Conservation (phyloP, 2,113 vertebrate species). For the Xenopus laevis region DNA sequence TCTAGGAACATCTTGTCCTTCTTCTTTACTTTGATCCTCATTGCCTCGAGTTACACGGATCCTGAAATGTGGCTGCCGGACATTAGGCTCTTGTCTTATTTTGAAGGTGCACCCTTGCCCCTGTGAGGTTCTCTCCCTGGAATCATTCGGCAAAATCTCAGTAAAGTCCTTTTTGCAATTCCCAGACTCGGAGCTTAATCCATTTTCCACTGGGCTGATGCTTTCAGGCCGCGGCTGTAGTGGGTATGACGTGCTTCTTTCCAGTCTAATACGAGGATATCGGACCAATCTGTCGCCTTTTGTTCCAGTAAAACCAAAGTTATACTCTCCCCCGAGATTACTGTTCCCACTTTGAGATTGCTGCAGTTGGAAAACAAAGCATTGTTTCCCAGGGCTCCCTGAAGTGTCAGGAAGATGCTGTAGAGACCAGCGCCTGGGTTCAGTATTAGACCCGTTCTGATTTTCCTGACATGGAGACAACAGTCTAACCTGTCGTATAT, state of each 20-base stretch:
- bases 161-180: constrained; percentile 51
- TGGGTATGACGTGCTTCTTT: constrained; percentile 79
- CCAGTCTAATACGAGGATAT: constrained; percentile 81
- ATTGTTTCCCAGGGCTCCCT: constrained; percentile 69
- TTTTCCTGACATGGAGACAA: constrained; percentile 45
- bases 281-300: constrained; percentile 69
- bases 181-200: constrained; percentile 1
- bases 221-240: constrained; percentile 60
- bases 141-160: constrained; percentile 55
- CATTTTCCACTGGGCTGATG: constrained; percentile 36
- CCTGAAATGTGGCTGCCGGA: constrained; percentile 84
- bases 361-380: constrained; percentile 89
- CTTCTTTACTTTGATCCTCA: constrained; percentile 59
- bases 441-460: constrained; percentile 26
- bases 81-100: constrained; percentile 79
- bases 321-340: constrained; percentile 47
- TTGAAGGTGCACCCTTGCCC: constrained; percentile 82
- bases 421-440: constrained; percentile 77
- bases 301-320: constrained; percentile 68
- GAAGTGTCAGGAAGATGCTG: constrained; percentile 72
- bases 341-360: not conserved
- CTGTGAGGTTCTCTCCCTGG: constrained; percentile 61
- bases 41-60: constrained; percentile 83
- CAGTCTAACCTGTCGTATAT: constrained; percentile 77
- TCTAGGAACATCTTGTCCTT: constrained; percentile 52